Evolutionary conservation across 2,797 vertebrate genomes (phyloP), one percentile per base, ranked within the genome.

Genomic region (Sylvia borin): DNA sequence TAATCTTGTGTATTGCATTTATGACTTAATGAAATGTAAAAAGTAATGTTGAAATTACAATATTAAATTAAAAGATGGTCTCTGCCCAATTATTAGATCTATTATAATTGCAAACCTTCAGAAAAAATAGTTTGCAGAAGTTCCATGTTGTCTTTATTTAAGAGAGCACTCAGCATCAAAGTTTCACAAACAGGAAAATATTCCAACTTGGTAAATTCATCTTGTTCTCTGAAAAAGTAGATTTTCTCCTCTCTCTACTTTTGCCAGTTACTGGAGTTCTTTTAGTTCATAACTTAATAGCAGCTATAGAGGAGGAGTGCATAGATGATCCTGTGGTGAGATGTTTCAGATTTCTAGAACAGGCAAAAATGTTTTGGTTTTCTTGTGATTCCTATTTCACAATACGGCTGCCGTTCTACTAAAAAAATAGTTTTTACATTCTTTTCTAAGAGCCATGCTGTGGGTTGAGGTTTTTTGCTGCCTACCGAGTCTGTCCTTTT

Each of bases 391-490:
- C 4, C 24, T 80, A 3, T 81, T 91, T 57, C 8, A 45, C 13
- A 27, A 3, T 13, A 29, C 24, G 7, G 20, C 20, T 88, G 24
- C 19, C 4, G 2, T 72, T 61, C 79, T 68, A 42, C 13, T 26
- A 7, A 61, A 72, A 58, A 57, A 55, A 5, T 0, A 0, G 1
- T n/a, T 81, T 68, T 68, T 11, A 21, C 26, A 9, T 77, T 85
- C 53, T 74, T 3, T 19, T 70, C 3, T 27, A 11, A 9, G 42
- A 90, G 7, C 6, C 4, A 0, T 10, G 5, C n/a, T 75, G 11
- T 55, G 42, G 10, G 7, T 15, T 68, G n/a, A 42, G 7, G 13
- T 66, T 70, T 70, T 82, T 48, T 36, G 11, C 16, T 80, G 40
- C 7, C n/a, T 51, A 4, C 15, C 7, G 50, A 4, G 10, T 50